A percentile compares a stretch with the other conserved stretches of the same genome.
Evolutionary conservation across 2,888 invertebrate species (phyloP).

Genomic region (Strigamia maritima): DNA sequence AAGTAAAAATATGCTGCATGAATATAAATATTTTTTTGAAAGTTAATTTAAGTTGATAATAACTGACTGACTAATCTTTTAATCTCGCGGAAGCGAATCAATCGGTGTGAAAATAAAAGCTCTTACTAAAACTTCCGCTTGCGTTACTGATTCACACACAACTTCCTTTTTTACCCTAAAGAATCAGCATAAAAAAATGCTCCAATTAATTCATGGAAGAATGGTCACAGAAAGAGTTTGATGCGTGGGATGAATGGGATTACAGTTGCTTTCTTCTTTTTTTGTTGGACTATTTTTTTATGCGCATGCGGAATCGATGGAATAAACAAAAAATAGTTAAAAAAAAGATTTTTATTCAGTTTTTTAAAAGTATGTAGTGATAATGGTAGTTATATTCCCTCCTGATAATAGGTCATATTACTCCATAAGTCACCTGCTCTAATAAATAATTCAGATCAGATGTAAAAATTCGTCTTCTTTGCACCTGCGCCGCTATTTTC

Average conservation of each 20-base stretch:
- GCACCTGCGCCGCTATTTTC: constrained; percentile 16
- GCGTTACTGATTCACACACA: not conserved
- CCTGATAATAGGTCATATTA: not conserved
- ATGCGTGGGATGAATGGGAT: not conserved
- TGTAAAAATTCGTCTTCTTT: constrained; percentile 21
- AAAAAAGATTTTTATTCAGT: not conserved
- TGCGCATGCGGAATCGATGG: not conserved
- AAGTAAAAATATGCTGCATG: not conserved
- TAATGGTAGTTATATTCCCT: not conserved
- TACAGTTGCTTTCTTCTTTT: not conserved
- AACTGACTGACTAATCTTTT: not conserved
- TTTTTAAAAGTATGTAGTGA: not conserved
- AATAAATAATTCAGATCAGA: not conserved
- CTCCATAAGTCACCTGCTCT: constrained; percentile 22
- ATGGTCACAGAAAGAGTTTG: not conserved
- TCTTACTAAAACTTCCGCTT: not conserved
- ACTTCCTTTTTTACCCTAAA: not conserved
- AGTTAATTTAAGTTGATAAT: not conserved
- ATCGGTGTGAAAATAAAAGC: constrained; percentile 17
- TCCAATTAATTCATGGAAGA: not conserved
- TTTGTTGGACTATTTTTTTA: not conserved
- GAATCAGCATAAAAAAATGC: not conserved
- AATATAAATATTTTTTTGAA: not conserved
- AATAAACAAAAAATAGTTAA: not conserved
- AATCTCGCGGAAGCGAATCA: constrained; percentile 9